phyloP scores from a whole-genome alignment of 1,140 invertebrate species.

The Conopomorpha cramerella region DNA sequence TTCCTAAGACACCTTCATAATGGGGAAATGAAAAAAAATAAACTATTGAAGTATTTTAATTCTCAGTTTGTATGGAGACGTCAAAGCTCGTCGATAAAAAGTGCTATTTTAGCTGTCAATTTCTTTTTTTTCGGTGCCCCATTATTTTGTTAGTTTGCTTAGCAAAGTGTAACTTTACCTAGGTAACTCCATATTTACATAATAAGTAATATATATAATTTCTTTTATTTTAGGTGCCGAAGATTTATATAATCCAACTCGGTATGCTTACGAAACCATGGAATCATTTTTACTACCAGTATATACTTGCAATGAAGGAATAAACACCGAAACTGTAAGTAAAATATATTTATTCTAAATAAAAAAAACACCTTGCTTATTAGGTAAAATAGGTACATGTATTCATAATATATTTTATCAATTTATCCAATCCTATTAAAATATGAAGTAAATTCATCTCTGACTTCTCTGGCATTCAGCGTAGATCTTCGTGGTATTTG shows the following conservation, averaged over 20 bases:
- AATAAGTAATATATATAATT: no score
- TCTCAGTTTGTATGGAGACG: no score
- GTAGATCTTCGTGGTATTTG: slow-evolving; percentile 10
- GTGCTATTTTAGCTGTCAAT: no score
- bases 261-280: slow-evolving; percentile 12
- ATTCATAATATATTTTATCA: neutral
- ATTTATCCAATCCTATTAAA: slow-evolving; percentile 9
- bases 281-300: slow-evolving; percentile 11
- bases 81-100: no score
- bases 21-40: slow-evolving; percentile 1
- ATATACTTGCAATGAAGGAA: slow-evolving; percentile 8
- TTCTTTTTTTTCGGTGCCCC: slow-evolving; percentile 2
- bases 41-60: slow-evolving; percentile 1
- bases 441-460: slow-evolving; percentile 12
- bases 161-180: slow-evolving; percentile 1
- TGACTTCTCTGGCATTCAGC: slow-evolving; percentile 9
- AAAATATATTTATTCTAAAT: slow-evolving; percentile 4
- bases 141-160: neutral
- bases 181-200: no score
- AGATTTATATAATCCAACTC: no score
- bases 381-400: slow-evolving; percentile 4
- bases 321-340: slow-evolving; percentile 13
- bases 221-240: no score
- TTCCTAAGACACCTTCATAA: neutral
- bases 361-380: slow-evolving; percentile 1